These are phyloP conservation scores for Rhogogaster chlorosoma DNA, from an alignment of 2,888 invertebrate species.

Conservation along the genomic window DNA sequence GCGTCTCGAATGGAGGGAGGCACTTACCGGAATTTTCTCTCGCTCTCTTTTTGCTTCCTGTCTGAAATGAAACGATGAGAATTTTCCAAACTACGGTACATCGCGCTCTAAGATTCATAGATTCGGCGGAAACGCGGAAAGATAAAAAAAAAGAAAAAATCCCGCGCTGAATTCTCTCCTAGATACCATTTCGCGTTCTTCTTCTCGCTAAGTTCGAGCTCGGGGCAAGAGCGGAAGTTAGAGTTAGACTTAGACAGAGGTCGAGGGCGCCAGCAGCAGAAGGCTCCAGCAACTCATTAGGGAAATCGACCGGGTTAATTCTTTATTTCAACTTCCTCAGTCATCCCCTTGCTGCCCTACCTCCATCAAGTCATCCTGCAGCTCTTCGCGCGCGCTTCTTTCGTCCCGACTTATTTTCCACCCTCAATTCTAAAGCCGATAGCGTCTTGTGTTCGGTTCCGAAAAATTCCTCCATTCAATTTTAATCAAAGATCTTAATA, in stretches of 20 bases:
- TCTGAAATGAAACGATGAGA: background rate
- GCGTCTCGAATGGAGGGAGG: background rate
- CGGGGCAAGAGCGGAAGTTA: background rate
- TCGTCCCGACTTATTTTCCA: slow-evolving; percentile 11
- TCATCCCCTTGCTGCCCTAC: slow-evolving; percentile 9
- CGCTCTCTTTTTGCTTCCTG: background rate
- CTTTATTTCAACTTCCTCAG: slow-evolving; percentile 61
- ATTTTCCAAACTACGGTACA: background rate
- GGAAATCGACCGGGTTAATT: slow-evolving; percentile 68
- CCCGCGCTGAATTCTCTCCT: background rate
- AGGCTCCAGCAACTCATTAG: slow-evolving; percentile 63
- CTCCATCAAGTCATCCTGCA: background rate
- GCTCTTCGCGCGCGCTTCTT: background rate
- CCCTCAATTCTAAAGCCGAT: slow-evolving; percentile 1
- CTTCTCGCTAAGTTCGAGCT: background rate
- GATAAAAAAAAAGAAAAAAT: background rate
- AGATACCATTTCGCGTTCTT: background rate
- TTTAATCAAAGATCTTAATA: background rate
- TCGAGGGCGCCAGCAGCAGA: background rate
- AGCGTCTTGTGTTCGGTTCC: background rate
- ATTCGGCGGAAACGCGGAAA: background rate
- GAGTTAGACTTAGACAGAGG: slow-evolving; percentile 3
- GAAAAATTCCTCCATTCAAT: background rate
- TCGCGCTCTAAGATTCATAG: background rate
- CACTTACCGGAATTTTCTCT: background rate